These are phyloP conservation scores for Lutraria lutraria DNA, from an alignment of 2,888 invertebrate species.

Conservation along the genomic window DNA sequence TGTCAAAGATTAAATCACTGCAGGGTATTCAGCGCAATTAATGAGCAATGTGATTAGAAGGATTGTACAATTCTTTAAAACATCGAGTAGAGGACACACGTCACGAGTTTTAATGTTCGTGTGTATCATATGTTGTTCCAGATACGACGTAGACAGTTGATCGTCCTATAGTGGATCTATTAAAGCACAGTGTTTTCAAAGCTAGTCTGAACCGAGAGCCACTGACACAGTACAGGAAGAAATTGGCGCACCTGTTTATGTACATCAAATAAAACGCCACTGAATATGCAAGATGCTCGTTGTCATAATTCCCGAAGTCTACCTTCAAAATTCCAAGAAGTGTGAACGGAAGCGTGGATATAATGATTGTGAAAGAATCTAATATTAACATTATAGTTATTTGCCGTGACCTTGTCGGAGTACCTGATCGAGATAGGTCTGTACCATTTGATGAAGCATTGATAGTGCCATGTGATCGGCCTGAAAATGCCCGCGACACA, in stretches of 20 bases:
- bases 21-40: too few species aligned
- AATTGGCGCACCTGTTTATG: slow-evolving; percentile 78
- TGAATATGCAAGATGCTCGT: slow-evolving; percentile 52
- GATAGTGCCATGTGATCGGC: not conserved
- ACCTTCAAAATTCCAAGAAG: slow-evolving; percentile 62
- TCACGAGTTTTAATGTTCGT: not conserved
- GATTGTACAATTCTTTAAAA: too few species aligned
- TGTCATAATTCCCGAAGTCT: not conserved
- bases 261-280: slow-evolving; percentile 78
- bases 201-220: slow-evolving; percentile 76
- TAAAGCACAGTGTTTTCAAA: slow-evolving; percentile 37
- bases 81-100: too few species aligned
- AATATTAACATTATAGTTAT: slow-evolving; percentile 68
- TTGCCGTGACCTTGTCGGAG: slow-evolving; percentile 57
- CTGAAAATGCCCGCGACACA: not conserved
- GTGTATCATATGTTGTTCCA: not conserved
- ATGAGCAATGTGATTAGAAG: too few species aligned
- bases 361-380: slow-evolving; percentile 76
- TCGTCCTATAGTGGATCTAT: not conserved
- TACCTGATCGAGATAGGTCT: not conserved
- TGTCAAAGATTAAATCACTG: too few species aligned
- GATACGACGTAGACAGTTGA: not conserved
- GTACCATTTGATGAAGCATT: not conserved
- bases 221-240: slow-evolving; percentile 80
- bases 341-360: slow-evolving; percentile 78